phyloP scores from a whole-genome alignment of 2,797 vertebrate species.

The Crossoptilon crossoptilon region DNA sequence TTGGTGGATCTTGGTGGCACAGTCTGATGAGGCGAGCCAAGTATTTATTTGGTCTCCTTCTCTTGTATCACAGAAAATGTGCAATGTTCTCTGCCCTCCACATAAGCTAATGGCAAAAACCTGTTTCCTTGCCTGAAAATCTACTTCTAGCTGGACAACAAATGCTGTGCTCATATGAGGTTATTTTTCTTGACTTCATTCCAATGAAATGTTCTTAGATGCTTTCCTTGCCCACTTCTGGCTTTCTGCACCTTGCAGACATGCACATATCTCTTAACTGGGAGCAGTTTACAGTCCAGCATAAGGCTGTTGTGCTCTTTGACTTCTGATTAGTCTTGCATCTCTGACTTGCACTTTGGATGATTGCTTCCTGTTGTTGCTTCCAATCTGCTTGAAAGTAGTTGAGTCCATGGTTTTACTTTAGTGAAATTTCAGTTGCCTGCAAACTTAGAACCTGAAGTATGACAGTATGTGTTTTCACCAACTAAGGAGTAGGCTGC shows the following conservation, averaged over 20 bases:
- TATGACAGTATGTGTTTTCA: not conserved
- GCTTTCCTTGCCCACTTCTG: not conserved
- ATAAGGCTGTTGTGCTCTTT: rapidly evolving
- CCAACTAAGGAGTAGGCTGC: not conserved
- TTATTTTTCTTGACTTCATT: not conserved
- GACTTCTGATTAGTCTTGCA: not conserved
- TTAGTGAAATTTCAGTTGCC: not conserved
- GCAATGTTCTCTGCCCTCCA: not conserved
- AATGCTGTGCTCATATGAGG: not conserved
- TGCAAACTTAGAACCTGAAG: not conserved
- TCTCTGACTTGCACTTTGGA: rapidly evolving
- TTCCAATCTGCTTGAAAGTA: not conserved
- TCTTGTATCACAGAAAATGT: not conserved
- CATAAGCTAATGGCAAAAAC: not conserved
- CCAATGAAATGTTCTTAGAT: not conserved
- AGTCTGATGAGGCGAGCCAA: not conserved
- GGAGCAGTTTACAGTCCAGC: not conserved
- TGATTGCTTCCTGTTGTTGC: not conserved
- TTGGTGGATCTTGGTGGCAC: not conserved
- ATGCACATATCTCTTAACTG: rapidly evolving
- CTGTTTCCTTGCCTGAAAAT: not conserved
- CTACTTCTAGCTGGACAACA: not conserved
- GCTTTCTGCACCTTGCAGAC: not conserved
- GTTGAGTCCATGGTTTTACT: not conserved
- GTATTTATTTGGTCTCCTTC: not conserved